Percentiles rank a stretch among this genome's conserved stretches.
These are phyloP conservation scores for Ictalurus punctatus DNA, from an alignment of 2,113 vertebrate species.

Conservation along the genomic window DNA sequence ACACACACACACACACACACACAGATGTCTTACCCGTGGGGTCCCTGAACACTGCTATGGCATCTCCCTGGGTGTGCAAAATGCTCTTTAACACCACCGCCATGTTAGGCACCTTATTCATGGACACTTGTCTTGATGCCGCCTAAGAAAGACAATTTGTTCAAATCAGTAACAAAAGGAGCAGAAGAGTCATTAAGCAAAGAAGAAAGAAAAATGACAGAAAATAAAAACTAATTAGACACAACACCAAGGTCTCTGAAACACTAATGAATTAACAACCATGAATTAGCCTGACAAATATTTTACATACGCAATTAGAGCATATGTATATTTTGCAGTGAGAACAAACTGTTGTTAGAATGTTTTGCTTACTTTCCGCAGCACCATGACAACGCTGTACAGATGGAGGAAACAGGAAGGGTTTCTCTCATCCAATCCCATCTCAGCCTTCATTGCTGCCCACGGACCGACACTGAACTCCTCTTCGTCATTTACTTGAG, in stretches of 20 bases:
- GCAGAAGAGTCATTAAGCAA: neutral
- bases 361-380: conserved; percentile 81
- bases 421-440: conserved; percentile 88
- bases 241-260: neutral
- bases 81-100: conserved; percentile 89
- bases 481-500: conserved; percentile 76
- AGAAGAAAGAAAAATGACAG: neutral
- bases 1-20: too few relatives aligned
- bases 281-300: conserved; percentile 48
- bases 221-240: conserved; percentile 9
- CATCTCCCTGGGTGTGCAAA: conserved; percentile 79
- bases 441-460: conserved; percentile 85
- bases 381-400: conserved; percentile 91
- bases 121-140: conserved; percentile 86
- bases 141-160: conserved; percentile 72
- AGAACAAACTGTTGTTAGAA: neutral
- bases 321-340: neutral
- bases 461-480: conserved; percentile 87
- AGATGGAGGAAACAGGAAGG: conserved; percentile 84
- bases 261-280: conserved; percentile 36
- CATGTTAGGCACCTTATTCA: conserved; percentile 95
- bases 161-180: neutral
- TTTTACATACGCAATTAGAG: conserved; percentile 42
- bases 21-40: conserved; percentile 78
- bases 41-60: conserved; percentile 88